phyloP scores from a whole-genome alignment of 2,888 invertebrate species.

The Diaprepes abbreviatus region DNA sequence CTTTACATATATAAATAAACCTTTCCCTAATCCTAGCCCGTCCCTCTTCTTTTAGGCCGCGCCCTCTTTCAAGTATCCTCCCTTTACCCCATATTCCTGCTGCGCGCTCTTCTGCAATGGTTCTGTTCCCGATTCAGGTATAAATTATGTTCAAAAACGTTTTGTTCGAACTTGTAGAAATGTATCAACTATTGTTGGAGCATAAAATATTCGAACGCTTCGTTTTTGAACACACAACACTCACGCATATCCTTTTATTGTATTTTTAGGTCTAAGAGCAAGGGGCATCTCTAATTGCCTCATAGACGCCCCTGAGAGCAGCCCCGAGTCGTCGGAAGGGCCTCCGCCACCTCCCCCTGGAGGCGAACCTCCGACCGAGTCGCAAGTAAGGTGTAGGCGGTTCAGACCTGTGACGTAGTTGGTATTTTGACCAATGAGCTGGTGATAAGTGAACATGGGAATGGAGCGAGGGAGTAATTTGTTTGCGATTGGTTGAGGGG shows the following conservation, averaged over 20 bases:
- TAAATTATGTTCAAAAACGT: slow-evolving; percentile 25
- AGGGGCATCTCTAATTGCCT: slow-evolving; percentile 67
- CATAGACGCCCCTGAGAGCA: slow-evolving; percentile 64
- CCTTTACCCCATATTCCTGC: slow-evolving; percentile 20
- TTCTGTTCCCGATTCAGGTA: slow-evolving; percentile 41
- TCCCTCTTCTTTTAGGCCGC: slow-evolving; percentile 17
- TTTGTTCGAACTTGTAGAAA: slow-evolving; percentile 16
- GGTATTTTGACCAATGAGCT: slow-evolving; percentile 7
- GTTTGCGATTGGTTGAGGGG: slow-evolving; percentile 21
- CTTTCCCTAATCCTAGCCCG: neutral
- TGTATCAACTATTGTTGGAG: neutral
- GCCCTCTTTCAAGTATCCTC: slow-evolving; percentile 20
- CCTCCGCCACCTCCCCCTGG: slow-evolving; percentile 63
- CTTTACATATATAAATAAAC: neutral
- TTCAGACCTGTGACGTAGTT: slow-evolving; percentile 67
- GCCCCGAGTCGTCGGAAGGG: slow-evolving; percentile 64
- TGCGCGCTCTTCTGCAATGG: slow-evolving; percentile 30
- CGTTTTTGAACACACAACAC: slow-evolving; percentile 20
- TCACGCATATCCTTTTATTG: neutral
- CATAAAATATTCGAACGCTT: slow-evolving; percentile 21
- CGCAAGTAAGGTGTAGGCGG: slow-evolving; percentile 65
- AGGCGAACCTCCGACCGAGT: slow-evolving; percentile 65
- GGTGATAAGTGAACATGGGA: neutral
- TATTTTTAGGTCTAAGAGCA: slow-evolving; percentile 61
- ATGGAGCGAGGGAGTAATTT: neutral